Evolutionary conservation across 2,113 vertebrate genomes (phyloP).

Genomic region (Apteryx owenii): DNA sequence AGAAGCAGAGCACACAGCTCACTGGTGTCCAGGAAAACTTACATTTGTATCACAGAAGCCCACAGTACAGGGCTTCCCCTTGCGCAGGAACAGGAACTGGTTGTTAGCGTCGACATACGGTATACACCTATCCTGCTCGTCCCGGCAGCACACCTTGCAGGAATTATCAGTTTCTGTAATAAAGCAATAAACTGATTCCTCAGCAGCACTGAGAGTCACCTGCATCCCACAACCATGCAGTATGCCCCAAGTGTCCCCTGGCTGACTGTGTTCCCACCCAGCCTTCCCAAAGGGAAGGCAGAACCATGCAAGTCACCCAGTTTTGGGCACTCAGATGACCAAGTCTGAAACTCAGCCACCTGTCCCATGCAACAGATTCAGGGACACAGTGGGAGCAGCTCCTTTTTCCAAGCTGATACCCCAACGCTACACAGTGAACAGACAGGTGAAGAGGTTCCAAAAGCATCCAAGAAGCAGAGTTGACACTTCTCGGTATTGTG

Average conservation of each 20-base stretch:
- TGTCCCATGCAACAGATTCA: neutral
- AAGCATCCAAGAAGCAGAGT: neutral
- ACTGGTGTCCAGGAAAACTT: slow-evolving; percentile 47
- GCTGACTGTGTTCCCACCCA: accelerated
- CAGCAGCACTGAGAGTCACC: neutral
- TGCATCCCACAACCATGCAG: accelerated
- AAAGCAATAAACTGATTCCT: neutral
- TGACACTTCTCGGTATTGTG: neutral
- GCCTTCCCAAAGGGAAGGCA: neutral
- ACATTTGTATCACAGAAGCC: slow-evolving; percentile 93
- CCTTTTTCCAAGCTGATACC: neutral
- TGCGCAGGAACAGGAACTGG: slow-evolving; percentile 87
- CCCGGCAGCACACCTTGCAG: slow-evolving; percentile 94
- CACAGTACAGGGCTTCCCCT: slow-evolving; percentile 96
- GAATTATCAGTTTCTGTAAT: slow-evolving; percentile 89
- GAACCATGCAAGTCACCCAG: accelerated
- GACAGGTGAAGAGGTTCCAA: neutral
- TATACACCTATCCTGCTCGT: slow-evolving; percentile 77
- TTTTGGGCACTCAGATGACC: accelerated
- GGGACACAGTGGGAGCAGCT: neutral
- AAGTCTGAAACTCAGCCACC: neutral
- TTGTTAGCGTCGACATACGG: slow-evolving; percentile 72
- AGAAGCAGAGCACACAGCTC: neutral
- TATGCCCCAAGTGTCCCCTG: accelerated
- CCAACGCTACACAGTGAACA: neutral